These are phyloP conservation scores for Australoheros scitulus DNA, from an alignment of 2,113 vertebrate genomes.

Conservation along the genomic window DNA sequence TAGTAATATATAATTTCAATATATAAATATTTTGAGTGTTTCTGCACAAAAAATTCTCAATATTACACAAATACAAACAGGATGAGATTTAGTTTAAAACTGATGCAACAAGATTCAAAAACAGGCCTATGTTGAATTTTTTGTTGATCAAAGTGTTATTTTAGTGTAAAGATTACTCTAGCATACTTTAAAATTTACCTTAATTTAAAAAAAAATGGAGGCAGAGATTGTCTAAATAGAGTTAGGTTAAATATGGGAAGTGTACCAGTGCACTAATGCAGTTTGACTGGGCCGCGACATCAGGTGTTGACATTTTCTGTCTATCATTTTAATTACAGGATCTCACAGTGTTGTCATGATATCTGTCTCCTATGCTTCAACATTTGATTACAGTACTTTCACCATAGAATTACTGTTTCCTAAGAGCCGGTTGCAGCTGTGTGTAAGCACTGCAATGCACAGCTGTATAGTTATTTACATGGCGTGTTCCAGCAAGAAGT, in stretches of 20 bases:
- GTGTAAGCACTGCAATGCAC: not conserved
- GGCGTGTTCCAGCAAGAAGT: slow-evolving; percentile 54
- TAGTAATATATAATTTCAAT: not conserved
- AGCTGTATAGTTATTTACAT: slow-evolving; percentile 36
- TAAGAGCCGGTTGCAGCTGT: slow-evolving; percentile 8
- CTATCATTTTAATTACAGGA: slow-evolving; percentile 45
- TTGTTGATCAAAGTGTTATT: not conserved
- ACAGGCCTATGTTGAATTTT: not conserved
- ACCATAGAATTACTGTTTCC: slow-evolving; percentile 3
- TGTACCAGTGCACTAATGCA: not conserved
- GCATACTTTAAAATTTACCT: not conserved
- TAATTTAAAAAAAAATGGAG: not conserved
- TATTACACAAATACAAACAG: not conserved
- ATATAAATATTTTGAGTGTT: not conserved
- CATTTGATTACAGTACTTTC: slow-evolving; percentile 49
- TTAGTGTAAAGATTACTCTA: not conserved
- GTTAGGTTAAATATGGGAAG: not conserved
- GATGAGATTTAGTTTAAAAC: not conserved
- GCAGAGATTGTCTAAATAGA: not conserved
- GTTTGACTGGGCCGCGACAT: not conserved
- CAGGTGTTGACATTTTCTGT: not conserved
- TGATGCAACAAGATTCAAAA: not conserved
- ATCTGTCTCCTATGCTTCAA: not conserved
- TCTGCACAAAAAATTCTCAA: not conserved
- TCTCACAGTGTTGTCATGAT: slow-evolving; percentile 16